phyloP scores from a whole-genome alignment of 2,797 vertebrate genomes.

The Chrosomus eos region DNA sequence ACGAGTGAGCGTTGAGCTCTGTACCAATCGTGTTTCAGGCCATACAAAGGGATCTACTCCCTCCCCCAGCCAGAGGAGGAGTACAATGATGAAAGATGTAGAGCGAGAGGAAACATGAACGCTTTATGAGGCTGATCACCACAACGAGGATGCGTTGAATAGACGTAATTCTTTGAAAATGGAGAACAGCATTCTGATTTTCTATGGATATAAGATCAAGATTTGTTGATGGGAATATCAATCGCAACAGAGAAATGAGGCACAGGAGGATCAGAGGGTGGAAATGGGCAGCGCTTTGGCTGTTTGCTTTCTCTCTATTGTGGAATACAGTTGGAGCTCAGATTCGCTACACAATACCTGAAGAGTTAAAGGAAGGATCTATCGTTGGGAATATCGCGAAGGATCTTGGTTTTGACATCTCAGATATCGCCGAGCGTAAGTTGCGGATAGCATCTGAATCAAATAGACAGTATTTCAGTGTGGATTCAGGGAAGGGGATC shows the following conservation, averaged over 20 bases:
- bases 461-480: constrained; percentile 75
- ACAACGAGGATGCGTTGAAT: not conserved
- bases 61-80: constrained; percentile 42
- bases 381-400: constrained; percentile 79
- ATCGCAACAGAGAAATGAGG: constrained; percentile 47
- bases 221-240: constrained; percentile 39
- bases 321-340: constrained; percentile 69
- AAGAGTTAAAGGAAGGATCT: constrained; percentile 76
- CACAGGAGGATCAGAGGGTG: constrained; percentile 41
- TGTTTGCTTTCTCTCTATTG: constrained; percentile 52
- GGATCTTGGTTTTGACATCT: constrained; percentile 76
- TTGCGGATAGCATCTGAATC: constrained; percentile 75
- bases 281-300: constrained; percentile 47
- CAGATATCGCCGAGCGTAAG: constrained; percentile 75
- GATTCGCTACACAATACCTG: constrained; percentile 78
- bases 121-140: not conserved
- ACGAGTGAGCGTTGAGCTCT: not conserved
- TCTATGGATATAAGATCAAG: not conserved
- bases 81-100: constrained; percentile 21
- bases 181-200: not conserved
- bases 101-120: constrained; percentile 12
- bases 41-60: constrained; percentile 61
- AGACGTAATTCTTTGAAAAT: not conserved
- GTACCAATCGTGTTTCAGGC: constrained; percentile 44
- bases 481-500: constrained; percentile 75